Evolutionary conservation across 2,113 vertebrate genomes (phyloP).

Genomic region (Chlorodrepanis virens): DNA sequence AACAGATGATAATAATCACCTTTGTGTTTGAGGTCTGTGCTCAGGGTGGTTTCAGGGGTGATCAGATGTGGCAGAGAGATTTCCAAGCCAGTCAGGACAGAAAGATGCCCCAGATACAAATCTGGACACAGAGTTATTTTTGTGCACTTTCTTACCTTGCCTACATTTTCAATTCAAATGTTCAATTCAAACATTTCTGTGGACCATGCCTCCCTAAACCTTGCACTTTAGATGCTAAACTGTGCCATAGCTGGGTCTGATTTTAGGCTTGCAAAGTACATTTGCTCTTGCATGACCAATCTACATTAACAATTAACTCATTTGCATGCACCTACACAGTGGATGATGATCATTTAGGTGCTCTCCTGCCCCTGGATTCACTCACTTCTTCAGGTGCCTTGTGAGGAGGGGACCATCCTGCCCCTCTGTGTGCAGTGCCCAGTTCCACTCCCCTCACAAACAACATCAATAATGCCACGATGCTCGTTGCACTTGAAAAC

Average conservation of each 20-base stretch:
- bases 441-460: neutral
- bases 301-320: neutral
- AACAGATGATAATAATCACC: constrained; percentile 35
- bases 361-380: neutral
- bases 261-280: neutral
- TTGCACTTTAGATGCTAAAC: neutral
- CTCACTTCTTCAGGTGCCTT: neutral
- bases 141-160: neutral
- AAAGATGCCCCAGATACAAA: constrained; percentile 6
- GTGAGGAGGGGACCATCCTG: rapidly evolving
- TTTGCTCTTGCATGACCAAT: neutral
- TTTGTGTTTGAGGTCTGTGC: constrained; percentile 32
- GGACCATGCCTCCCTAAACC: neutral
- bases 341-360: neutral
- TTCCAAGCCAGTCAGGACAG: neutral
- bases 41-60: neutral
- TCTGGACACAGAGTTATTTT: neutral
- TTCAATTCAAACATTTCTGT: neutral
- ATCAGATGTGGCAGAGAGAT: constrained; percentile 22
- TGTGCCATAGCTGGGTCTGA: neutral
- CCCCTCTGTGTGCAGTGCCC: rapidly evolving
- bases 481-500: neutral
- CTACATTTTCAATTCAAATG: neutral
- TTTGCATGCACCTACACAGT: neutral
- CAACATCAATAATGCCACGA: neutral